Conservation (phyloP, 2,113 vertebrate species). For the Cebidichthys violaceus region DNA sequence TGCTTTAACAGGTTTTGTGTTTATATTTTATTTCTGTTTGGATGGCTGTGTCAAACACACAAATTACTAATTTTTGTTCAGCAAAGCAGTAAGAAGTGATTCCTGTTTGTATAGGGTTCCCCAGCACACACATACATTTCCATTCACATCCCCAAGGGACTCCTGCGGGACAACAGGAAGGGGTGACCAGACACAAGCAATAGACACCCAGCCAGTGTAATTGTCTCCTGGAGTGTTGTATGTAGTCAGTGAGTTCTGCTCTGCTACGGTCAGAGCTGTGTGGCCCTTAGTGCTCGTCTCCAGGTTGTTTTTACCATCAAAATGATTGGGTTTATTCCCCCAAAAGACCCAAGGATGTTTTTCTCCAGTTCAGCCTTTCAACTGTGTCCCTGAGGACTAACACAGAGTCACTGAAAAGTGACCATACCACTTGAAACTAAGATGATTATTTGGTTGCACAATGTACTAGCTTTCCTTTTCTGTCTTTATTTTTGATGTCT, state of each 20-base stretch:
- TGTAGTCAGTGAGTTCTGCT: slow-evolving; percentile 66
- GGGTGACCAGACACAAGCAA: slow-evolving; percentile 69
- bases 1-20: slow-evolving; percentile 48
- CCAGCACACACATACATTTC: slow-evolving; percentile 19
- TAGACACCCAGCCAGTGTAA: slow-evolving; percentile 75
- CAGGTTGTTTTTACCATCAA: slow-evolving; percentile 71
- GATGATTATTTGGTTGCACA: slow-evolving; percentile 68
- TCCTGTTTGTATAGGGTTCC: slow-evolving; percentile 34
- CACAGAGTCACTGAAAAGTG: slow-evolving; percentile 77
- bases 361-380: slow-evolving; percentile 72
- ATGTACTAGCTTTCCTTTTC: slow-evolving; percentile 14
- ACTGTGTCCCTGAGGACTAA: slow-evolving; percentile 69
- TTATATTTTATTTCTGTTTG: slow-evolving; percentile 49
- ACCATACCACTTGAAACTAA: slow-evolving; percentile 73
- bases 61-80: slow-evolving; percentile 49
- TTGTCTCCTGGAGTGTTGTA: slow-evolving; percentile 81
- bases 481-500: slow-evolving; percentile 29
- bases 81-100: slow-evolving; percentile 41
- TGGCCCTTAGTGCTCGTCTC: slow-evolving; percentile 68
- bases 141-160: slow-evolving; percentile 54
- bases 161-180: slow-evolving; percentile 66
- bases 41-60: slow-evolving; percentile 44
- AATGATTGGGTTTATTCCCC: slow-evolving; percentile 50
- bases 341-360: slow-evolving; percentile 75
- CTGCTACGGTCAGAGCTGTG: slow-evolving; percentile 55